Base-by-base conservation (phyloP, 2,888 invertebrate species). In the Drosophila anceps region DNA sequence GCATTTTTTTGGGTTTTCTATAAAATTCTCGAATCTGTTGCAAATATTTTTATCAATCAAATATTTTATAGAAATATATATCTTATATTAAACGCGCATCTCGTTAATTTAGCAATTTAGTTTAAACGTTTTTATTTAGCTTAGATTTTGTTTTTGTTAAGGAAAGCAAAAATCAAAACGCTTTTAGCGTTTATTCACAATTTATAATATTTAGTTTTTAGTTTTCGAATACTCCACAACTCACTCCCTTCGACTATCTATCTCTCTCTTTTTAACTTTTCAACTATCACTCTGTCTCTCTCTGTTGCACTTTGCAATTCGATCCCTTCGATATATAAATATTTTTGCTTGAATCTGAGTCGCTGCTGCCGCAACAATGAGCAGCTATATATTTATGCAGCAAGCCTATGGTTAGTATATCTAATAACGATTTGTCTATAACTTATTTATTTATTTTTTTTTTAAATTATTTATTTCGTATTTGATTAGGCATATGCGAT, bases 361-460 rank as follows among this genome's bases (percentile, higher is more conserved):
- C 72, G 73, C 90, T 88, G 92, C 92, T 92, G 92, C 91, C 92
- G 92, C 92, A 91, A 92, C 83, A 76, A 93, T 93, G 92, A 93
- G 88, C 84, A 91, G 90, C 67, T 93, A 92, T 82, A 90, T 91
- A 90, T 91, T 80, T 77, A 80, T 91, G 90, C 87, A 88, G 68
- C 90, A 91, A 82, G 87, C 91, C 76, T 93, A 92, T 85, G 93
- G 93, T 93, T 92, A 92, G 93, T 93, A 92, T 86, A 66, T 18
- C 39, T 24, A 37, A 24, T 24, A 24, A 37, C 35, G 27, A 37
- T 35, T 51, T 18, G 27, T 43, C 5, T 12, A 24, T 12, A 57
- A 61, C 41, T 18, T 24, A 24, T 24, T 24, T 24, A 24, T 24
- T 24, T 24, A 24, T 24, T 24, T 24, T 3, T 24, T 24, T 24